Conservation (phyloP, 2,113 vertebrate genomes). For the Anguilla japonica region DNA sequence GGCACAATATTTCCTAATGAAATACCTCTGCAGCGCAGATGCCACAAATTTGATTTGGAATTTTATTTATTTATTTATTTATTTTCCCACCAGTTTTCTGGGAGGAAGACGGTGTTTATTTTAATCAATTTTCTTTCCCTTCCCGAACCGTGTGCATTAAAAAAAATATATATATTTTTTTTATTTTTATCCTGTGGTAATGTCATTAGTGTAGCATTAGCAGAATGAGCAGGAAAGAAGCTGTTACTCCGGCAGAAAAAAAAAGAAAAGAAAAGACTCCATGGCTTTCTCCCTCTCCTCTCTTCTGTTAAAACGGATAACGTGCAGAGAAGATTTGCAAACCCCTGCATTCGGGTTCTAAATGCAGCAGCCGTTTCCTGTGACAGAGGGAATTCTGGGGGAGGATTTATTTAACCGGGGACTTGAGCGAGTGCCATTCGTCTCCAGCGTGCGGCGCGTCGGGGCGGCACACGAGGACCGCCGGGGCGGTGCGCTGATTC, state of each 20-base stretch:
- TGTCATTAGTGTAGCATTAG: conserved; percentile 37
- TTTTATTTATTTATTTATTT: not conserved
- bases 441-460: not conserved
- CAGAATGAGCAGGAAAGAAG: conserved; percentile 22
- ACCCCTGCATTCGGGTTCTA: not conserved
- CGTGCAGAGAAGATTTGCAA: conserved; percentile 26
- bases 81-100: not conserved
- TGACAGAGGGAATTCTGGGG: conserved; percentile 8
- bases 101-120: conserved; percentile 30
- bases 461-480: not conserved
- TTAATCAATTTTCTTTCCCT: conserved; percentile 37
- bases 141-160: conserved; percentile 24
- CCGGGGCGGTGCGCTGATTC: conserved; percentile 8
- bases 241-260: not conserved
- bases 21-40: conserved; percentile 36
- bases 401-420: conserved; percentile 22
- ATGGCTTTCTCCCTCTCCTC: not conserved
- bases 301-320: conserved; percentile 17
- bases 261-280: not conserved
- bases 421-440: conserved; percentile 28
- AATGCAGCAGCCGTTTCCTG: conserved; percentile 19
- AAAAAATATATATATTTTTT: too few species aligned
- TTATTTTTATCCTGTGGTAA: conserved; percentile 41
- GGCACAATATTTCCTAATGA: conserved; percentile 19
- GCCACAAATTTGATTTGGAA: conserved; percentile 33